Evolutionary conservation across 2,888 invertebrate species (phyloP).

Genomic region (Odontocerum albicorne): DNA sequence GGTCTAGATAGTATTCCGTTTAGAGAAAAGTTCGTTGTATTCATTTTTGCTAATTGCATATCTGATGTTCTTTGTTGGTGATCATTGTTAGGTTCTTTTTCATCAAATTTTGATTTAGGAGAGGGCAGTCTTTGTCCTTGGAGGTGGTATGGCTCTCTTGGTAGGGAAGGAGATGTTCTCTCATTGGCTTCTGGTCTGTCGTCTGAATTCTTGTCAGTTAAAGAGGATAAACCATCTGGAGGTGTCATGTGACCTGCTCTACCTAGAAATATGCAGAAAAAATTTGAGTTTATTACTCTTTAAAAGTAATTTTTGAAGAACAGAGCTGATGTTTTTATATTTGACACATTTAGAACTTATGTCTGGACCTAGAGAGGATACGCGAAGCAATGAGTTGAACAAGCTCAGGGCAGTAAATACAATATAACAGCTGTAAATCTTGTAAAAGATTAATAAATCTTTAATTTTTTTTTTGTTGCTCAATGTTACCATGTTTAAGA

Average conservation of each 20-base stretch:
- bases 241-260: slow-evolving; percentile 53
- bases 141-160: slow-evolving; percentile 25
- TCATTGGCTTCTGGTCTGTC: slow-evolving; percentile 47
- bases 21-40: slow-evolving; percentile 32
- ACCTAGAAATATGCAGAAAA: slow-evolving; percentile 45
- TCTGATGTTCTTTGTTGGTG: slow-evolving; percentile 1
- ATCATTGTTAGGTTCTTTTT: slow-evolving; percentile 10
- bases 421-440: no score
- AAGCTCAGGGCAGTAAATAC: no score
- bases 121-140: slow-evolving; percentile 9
- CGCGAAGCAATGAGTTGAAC: no score
- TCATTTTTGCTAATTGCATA: slow-evolving; percentile 43
- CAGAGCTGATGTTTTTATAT: no score
- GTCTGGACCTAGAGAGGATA: no score
- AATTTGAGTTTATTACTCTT: no score
- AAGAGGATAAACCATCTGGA: slow-evolving; percentile 51
- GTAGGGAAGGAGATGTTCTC: slow-evolving; percentile 39
- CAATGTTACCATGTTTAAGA: no score
- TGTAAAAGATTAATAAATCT: no score
- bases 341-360: no score
- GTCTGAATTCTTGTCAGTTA: slow-evolving; percentile 52
- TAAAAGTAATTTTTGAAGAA: no score
- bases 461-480: no score
- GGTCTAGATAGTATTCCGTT: slow-evolving; percentile 41
- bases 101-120: slow-evolving; percentile 16